Conservation (phyloP, 2,113 vertebrate species). For the Phrynosoma platyrhinos region DNA sequence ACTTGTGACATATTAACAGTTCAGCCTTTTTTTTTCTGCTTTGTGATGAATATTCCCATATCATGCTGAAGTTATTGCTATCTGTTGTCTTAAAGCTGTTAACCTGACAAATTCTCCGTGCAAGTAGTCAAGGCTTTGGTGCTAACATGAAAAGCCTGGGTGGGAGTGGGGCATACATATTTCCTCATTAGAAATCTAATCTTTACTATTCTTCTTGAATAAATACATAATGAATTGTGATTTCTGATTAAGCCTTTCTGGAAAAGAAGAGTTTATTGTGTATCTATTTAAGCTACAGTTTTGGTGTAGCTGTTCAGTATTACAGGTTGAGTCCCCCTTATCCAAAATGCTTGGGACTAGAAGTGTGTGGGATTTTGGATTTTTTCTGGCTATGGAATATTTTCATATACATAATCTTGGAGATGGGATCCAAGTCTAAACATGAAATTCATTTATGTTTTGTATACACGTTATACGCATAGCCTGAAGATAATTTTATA, state of each 20-base stretch:
- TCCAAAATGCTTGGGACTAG: no score
- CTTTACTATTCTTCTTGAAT: not conserved
- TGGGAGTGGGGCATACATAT: not conserved
- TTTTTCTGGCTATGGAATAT: no score
- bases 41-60: not conserved
- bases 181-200: not conserved
- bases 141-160: no score
- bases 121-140: not conserved
- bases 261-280: not conserved
- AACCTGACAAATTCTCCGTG: not conserved
- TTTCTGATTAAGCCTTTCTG: not conserved
- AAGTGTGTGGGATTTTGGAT: no score
- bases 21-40: not conserved
- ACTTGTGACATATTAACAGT: not conserved
- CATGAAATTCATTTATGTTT: no score
- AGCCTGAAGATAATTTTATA: no score
- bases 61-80: not conserved
- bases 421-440: no score
- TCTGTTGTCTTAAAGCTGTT: not conserved
- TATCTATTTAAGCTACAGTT: not conserved
- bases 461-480: no score
- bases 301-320: not conserved
- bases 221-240: not conserved
- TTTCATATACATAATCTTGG: no score
- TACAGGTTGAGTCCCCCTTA: not conserved